phyloP scores from a whole-genome alignment of 2,888 invertebrate genomes.

The Nysson spinosus region DNA sequence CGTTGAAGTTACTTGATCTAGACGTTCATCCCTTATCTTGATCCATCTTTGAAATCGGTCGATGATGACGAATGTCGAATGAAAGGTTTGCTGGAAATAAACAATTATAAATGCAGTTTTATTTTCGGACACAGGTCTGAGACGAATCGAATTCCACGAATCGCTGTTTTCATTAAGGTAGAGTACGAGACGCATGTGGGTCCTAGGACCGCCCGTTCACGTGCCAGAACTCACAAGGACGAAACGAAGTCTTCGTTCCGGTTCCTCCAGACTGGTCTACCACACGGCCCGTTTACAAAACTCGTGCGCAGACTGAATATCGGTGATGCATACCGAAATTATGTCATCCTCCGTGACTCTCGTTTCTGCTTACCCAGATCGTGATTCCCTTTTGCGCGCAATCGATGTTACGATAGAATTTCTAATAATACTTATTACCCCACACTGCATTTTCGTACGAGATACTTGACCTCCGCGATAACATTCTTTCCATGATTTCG shows the following conservation, averaged over 20 bases:
- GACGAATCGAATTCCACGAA: conserved; percentile 17
- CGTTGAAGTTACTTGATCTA: too few species aligned
- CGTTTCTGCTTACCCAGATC: neutral
- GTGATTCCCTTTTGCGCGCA: too few species aligned
- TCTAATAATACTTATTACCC: too few species aligned
- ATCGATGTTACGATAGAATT: too few species aligned
- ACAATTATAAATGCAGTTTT: neutral
- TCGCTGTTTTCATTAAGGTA: conserved; percentile 28
- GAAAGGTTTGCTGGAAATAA: neutral
- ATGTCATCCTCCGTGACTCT: conserved; percentile 27
- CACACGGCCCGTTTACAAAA: conserved; percentile 1
- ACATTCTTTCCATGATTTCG: too few species aligned
- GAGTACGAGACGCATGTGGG: conserved; percentile 17
- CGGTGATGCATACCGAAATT: conserved; percentile 33
- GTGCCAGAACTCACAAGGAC: conserved; percentile 43
- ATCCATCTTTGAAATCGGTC: too few species aligned
- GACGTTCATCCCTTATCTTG: too few species aligned
- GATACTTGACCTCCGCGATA: too few species aligned
- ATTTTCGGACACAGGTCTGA: conserved; percentile 9
- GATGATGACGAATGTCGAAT: neutral
- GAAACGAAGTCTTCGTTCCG: conserved; percentile 29
- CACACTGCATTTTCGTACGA: too few species aligned
- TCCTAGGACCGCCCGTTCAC: conserved; percentile 30
- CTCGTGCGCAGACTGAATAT: conserved; percentile 6
- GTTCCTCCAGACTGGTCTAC: conserved; percentile 38